Conservation (phyloP, 2,113 vertebrate species). For the Danionella cerebrum region DNA sequence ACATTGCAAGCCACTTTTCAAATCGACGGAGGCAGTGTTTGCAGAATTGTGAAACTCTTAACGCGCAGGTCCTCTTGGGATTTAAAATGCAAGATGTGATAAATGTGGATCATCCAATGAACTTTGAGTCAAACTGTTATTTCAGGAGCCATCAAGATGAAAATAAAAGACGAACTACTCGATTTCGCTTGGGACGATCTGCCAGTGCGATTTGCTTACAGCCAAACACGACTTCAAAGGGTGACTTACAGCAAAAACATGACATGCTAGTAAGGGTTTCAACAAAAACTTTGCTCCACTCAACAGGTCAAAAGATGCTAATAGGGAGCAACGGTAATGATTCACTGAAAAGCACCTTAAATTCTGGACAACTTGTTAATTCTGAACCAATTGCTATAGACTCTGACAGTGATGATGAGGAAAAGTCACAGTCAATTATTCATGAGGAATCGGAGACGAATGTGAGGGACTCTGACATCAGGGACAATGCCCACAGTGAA, state of each 20-base stretch:
- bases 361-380: conserved; percentile 49
- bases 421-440: not conserved
- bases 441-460: conserved; percentile 12
- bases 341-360: conserved; percentile 55
- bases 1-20: conserved; percentile 88
- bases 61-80: conserved; percentile 77
- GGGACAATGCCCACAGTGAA: conserved; percentile 64
- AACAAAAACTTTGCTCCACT: conserved; percentile 28
- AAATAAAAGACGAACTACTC: conserved; percentile 70
- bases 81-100: conserved; percentile 89
- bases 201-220: conserved; percentile 48
- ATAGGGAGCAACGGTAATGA: conserved; percentile 47
- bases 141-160: conserved; percentile 68
- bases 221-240: conserved; percentile 40
- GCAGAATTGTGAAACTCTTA: conserved; percentile 79
- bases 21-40: conserved; percentile 85
- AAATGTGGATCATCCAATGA: conserved; percentile 80
- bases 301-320: conserved; percentile 37
- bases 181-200: conserved; percentile 64
- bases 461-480: conserved; percentile 69
- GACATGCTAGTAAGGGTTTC: conserved; percentile 3
- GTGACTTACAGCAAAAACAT: conserved; percentile 28
- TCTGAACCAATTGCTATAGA: conserved; percentile 63
- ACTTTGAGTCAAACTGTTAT: conserved; percentile 66
- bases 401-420: conserved; percentile 63